A percentile compares a stretch with the other conserved stretches of the same genome.
phyloP scores from a whole-genome alignment of 2,797 vertebrate genomes.

The Alcedo atthis region DNA sequence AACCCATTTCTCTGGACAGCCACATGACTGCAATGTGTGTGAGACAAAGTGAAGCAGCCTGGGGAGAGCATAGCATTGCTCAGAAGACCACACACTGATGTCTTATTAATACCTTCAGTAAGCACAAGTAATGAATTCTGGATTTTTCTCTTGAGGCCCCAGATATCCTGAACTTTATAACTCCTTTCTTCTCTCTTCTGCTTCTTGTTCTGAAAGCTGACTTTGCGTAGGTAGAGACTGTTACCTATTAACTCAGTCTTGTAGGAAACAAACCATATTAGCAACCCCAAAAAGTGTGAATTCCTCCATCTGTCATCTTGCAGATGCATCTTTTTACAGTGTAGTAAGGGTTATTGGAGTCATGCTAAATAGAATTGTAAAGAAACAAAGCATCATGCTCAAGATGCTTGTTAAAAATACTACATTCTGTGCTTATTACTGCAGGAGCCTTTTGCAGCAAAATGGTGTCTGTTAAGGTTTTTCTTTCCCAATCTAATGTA shows the following conservation, averaged over 20 bases:
- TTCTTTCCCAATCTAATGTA: not conserved
- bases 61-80: not conserved
- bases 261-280: not conserved
- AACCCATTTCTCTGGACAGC: not conserved
- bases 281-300: not conserved
- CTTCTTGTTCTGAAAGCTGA: not conserved
- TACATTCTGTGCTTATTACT: not conserved
- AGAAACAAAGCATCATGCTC: not conserved
- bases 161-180: not conserved
- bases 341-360: not conserved
- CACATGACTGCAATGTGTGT: not conserved
- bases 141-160: not conserved
- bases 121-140: not conserved
- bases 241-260: not conserved
- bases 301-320: slow-evolving; percentile 6
- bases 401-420: not conserved
- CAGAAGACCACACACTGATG: not conserved
- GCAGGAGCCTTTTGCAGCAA: not conserved
- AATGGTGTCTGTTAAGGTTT: not conserved
- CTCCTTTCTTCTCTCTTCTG: not conserved
- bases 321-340: not conserved
- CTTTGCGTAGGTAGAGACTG: not conserved
- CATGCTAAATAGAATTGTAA: not conserved
- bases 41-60: not conserved
- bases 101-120: not conserved